phyloP scores from a whole-genome alignment of 2,113 vertebrate species.

The Acrocephalus arundinaceus region DNA sequence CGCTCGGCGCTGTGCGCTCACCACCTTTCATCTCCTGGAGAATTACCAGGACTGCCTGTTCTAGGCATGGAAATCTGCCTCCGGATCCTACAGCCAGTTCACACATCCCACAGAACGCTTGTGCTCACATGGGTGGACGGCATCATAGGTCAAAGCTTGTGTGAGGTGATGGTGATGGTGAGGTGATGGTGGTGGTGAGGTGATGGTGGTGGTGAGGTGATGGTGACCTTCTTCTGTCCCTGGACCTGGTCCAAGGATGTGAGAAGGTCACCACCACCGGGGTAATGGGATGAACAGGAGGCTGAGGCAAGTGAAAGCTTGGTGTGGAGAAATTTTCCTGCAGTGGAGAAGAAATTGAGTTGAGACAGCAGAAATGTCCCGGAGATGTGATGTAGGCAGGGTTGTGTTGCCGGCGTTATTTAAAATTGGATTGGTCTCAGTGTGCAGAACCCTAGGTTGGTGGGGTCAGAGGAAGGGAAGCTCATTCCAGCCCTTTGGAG shows the following conservation, averaged over 20 bases:
- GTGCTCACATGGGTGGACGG: neutral
- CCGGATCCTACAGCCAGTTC: neutral
- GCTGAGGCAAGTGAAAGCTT: neutral
- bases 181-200: no score
- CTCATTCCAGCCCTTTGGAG: neutral
- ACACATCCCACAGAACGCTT: neutral
- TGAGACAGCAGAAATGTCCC: neutral
- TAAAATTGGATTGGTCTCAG: neutral
- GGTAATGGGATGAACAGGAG: neutral
- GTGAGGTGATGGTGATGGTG: no score
- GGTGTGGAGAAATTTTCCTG: neutral
- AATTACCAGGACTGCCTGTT: conserved; percentile 26
- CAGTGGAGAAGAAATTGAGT: neutral
- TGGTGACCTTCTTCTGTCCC: neutral
- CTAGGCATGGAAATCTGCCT: neutral
- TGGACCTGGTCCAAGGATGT: neutral
- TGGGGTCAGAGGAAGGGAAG: neutral
- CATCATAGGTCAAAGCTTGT: neutral
- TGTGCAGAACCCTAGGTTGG: neutral
- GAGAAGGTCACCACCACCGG: neutral
- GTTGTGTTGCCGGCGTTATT: accelerated
- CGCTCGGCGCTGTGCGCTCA: neutral
- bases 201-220: no score
- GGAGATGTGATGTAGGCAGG: neutral
- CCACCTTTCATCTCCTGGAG: conserved; percentile 42